Evolutionary conservation across 2,888 invertebrate species (phyloP).

Genomic region (Clistopyga incitator): DNA sequence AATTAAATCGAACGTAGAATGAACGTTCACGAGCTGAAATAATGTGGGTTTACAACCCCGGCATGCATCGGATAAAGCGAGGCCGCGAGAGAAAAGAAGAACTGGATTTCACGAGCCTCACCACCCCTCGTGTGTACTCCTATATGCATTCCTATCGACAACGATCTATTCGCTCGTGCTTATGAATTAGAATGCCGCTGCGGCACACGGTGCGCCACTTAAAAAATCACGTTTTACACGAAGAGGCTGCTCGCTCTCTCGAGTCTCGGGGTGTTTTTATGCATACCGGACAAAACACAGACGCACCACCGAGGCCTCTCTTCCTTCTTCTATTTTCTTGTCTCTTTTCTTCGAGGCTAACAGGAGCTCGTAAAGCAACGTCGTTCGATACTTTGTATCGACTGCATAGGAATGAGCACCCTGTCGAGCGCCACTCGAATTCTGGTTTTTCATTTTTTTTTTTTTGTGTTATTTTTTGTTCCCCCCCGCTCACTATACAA

Average conservation of each 20-base stretch:
- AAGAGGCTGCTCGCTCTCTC: conserved; percentile 1
- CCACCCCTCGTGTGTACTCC: conserved; percentile 25
- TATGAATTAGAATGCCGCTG: conserved; percentile 55
- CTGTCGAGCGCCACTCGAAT: conserved; percentile 65
- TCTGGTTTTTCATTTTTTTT: conserved; percentile 61
- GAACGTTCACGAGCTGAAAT: too few species aligned
- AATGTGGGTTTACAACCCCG: too few species aligned
- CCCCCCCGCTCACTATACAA: conserved; percentile 25
- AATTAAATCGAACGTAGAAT: too few species aligned
- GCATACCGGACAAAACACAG: conserved; percentile 6
- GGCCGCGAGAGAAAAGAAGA: conserved; percentile 44
- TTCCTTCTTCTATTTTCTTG: conserved; percentile 28
- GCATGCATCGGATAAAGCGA: neutral
- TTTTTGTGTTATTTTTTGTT: conserved; percentile 18
- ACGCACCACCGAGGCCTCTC: neutral
- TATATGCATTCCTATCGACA: conserved; percentile 61
- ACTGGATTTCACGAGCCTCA: conserved; percentile 55
- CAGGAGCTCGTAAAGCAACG: conserved; percentile 57
- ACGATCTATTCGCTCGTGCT: conserved; percentile 58
- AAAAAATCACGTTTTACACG: conserved; percentile 48
- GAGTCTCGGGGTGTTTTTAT: neutral
- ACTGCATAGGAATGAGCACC: conserved; percentile 68
- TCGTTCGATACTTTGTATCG: conserved; percentile 68
- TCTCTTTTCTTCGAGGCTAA: conserved; percentile 37
- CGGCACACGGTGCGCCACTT: conserved; percentile 41